Percentiles rank a stretch among this genome's conserved stretches.
phyloP scores from a whole-genome alignment of 2,797 vertebrate genomes.

The Hyperoplus immaculatus region DNA sequence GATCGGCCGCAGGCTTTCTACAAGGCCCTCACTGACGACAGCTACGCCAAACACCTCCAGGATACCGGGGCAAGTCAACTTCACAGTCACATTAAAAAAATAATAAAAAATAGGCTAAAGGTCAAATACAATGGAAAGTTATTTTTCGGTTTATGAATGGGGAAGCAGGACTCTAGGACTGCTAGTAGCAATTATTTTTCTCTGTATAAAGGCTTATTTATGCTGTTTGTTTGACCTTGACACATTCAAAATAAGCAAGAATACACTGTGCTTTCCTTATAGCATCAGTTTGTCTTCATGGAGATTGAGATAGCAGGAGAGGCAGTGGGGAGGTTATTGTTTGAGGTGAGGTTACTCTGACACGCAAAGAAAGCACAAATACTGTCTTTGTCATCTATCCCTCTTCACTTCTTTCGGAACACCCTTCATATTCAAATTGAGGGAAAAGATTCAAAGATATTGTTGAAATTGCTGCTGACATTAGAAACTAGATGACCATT shows the following conservation, averaged over 20 bases:
- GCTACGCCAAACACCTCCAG: slow-evolving; percentile 84
- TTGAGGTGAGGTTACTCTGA: slow-evolving; percentile 86
- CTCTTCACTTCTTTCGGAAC: background rate
- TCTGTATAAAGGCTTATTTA: background rate
- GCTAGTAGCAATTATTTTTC: no score
- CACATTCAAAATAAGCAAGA: background rate
- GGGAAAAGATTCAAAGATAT: background rate
- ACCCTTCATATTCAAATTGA: background rate
- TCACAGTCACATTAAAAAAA: slow-evolving; percentile 1
- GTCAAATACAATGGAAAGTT: background rate
- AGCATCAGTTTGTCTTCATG: slow-evolving; percentile 93
- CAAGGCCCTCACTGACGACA: slow-evolving; percentile 84
- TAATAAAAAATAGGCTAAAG: background rate
- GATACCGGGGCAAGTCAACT: slow-evolving; percentile 86
- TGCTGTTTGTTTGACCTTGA: background rate
- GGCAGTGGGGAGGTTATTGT: slow-evolving; percentile 86
- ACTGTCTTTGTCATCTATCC: background rate
- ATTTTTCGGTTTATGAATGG: background rate
- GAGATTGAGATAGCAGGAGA: slow-evolving; percentile 85
- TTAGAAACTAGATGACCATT: background rate
- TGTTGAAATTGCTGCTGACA: background rate
- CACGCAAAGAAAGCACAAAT: background rate
- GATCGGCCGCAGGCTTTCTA: slow-evolving; percentile 81
- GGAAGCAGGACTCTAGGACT: background rate
- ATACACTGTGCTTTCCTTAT: slow-evolving; percentile 56